These are phyloP conservation scores for Petaurus breviceps DNA, from an alignment of 2,113 vertebrate species.

Conservation along the genomic window DNA sequence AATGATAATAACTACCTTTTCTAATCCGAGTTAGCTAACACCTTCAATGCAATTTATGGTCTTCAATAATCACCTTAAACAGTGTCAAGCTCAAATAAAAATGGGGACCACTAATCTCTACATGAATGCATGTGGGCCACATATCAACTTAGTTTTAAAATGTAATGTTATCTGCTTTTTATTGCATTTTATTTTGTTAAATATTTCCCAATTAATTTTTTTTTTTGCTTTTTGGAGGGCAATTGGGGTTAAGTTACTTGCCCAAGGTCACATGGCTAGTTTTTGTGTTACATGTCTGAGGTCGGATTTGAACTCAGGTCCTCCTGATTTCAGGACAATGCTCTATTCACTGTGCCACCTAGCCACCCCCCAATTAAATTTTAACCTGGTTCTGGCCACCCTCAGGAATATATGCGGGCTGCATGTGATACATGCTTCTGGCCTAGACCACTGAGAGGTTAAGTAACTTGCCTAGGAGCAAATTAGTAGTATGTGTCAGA, in stretches of 20 bases:
- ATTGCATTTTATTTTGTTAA: not conserved
- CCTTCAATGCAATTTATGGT: not conserved
- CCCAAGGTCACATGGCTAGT: too few relatives aligned
- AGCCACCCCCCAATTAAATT: not conserved
- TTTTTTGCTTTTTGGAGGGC: too few relatives aligned
- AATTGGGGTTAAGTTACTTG: too few relatives aligned
- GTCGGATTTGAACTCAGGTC: too few relatives aligned
- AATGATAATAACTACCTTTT: not conserved
- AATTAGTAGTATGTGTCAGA: not conserved
- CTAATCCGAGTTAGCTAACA: not conserved
- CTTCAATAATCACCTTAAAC: not conserved
- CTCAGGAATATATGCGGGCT: not conserved
- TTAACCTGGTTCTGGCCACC: not conserved
- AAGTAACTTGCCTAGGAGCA: not conserved
- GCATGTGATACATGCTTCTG: not conserved
- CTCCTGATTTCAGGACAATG: too few relatives aligned
- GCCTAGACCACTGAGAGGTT: not conserved
- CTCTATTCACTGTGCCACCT: too few relatives aligned
- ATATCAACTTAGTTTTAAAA: not conserved
- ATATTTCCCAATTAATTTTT: not conserved
- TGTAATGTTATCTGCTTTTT: not conserved
- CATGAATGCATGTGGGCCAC: not conserved
- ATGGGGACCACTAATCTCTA: not conserved
- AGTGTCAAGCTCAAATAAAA: not conserved
- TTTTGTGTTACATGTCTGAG: too few relatives aligned